Conservation (phyloP, 2,888 invertebrate genomes). For the Pammene fasciana region DNA sequence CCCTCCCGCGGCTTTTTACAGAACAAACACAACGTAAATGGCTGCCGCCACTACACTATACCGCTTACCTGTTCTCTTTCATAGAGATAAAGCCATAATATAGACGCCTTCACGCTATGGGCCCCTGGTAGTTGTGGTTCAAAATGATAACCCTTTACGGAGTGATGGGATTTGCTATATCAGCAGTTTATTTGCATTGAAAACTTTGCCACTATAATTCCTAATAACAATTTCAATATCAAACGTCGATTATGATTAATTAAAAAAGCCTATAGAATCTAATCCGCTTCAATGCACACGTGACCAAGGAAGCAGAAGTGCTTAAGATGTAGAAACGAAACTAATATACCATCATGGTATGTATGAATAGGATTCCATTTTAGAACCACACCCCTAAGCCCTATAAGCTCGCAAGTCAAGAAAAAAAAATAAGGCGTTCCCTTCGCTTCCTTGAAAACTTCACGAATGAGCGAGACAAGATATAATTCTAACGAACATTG, state of each 20-base stretch:
- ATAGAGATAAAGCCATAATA: constrained; percentile 25
- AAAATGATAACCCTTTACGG: constrained; percentile 34
- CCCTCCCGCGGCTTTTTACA: constrained; percentile 43
- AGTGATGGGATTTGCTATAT: constrained; percentile 2
- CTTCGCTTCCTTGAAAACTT: constrained; percentile 6
- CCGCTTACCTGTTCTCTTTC: constrained; percentile 25
- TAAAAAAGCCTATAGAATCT: constrained; percentile 32
- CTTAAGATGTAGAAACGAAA: constrained; percentile 1
- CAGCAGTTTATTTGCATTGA: neutral
- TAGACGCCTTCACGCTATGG: constrained; percentile 27
- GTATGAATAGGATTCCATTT: constrained; percentile 1
- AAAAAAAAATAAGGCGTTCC: constrained; percentile 10
- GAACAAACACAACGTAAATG: constrained; percentile 46
- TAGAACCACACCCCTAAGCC: neutral
- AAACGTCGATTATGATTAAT: constrained; percentile 4
- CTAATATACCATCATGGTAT: neutral
- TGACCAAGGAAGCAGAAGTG: constrained; percentile 30
- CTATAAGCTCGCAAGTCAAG: neutral
- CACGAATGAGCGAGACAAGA: constrained; percentile 7
- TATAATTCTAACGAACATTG: neutral
- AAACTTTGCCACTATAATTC: too few species aligned
- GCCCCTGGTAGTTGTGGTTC: constrained; percentile 36
- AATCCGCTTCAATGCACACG: constrained; percentile 44
- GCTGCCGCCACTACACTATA: constrained; percentile 30
- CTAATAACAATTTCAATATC: neutral